Percentiles rank a stretch among this genome's conserved stretches.
Evolutionary conservation across 2,888 invertebrate genomes (phyloP).

Genomic region (Choreutis nemorana): DNA sequence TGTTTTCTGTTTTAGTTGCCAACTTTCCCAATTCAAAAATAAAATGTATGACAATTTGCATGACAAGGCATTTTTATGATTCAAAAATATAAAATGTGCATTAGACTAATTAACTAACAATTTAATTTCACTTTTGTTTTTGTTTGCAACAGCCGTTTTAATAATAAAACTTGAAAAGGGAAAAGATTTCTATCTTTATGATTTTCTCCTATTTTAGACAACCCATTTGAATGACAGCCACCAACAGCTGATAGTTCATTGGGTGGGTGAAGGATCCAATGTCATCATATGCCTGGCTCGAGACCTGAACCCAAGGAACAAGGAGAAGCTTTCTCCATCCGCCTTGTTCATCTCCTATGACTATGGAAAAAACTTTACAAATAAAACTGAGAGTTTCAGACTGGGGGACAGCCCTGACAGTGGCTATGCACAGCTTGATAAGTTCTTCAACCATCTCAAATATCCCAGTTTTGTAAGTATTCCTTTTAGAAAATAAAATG

Average conservation of each 20-base stretch:
- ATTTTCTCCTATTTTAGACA: slow-evolving; percentile 72
- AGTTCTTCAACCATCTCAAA: slow-evolving; percentile 85
- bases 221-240: slow-evolving; percentile 84
- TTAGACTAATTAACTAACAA: slow-evolving; percentile 5
- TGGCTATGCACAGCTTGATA: slow-evolving; percentile 76
- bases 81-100: no score
- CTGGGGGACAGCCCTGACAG: slow-evolving; percentile 56
- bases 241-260: slow-evolving; percentile 89
- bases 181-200: neutral
- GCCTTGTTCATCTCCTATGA: slow-evolving; percentile 87
- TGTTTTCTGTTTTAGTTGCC: slow-evolving; percentile 1
- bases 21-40: slow-evolving; percentile 3
- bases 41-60: neutral
- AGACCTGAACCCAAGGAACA: slow-evolving; percentile 68
- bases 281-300: slow-evolving; percentile 87
- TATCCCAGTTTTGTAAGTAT: slow-evolving; percentile 80
- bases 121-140: slow-evolving; percentile 2
- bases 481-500: no score
- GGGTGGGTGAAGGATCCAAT: slow-evolving; percentile 89
- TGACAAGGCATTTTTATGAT: slow-evolving; percentile 1
- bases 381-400: slow-evolving; percentile 75
- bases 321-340: slow-evolving; percentile 72
- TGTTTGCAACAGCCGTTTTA: neutral
- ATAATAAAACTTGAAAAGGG: slow-evolving; percentile 2
- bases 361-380: slow-evolving; percentile 82